These are phyloP conservation scores for Aphyosemion australe DNA, from an alignment of 2,113 vertebrate species.

Conservation along the genomic window DNA sequence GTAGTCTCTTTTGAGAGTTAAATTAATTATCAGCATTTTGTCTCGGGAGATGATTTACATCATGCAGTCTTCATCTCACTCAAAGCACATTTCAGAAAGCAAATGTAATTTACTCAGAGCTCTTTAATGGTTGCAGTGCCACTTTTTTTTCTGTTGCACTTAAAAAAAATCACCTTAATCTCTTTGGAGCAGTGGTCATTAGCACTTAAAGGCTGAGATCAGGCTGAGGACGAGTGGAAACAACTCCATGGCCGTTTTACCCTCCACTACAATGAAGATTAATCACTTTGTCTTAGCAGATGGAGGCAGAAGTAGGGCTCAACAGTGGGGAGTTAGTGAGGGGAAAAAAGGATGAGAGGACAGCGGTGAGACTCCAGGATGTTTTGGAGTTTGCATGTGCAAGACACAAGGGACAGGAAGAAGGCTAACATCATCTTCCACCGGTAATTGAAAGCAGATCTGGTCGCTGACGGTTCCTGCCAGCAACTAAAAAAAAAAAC, in stretches of 20 bases:
- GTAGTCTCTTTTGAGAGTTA: too few relatives aligned
- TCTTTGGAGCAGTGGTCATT: constrained; percentile 30
- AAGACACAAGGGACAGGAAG: constrained; percentile 81
- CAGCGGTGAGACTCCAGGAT: constrained; percentile 72
- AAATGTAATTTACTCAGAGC: constrained; percentile 6
- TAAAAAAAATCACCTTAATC: constrained; percentile 15
- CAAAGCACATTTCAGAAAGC: constrained; percentile 20
- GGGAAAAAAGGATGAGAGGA: constrained; percentile 47
- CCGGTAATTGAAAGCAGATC: constrained; percentile 81
- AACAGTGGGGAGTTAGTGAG: neutral
- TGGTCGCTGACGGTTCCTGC: constrained; percentile 64
- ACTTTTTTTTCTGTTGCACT: constrained; percentile 11
- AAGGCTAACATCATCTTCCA: constrained; percentile 77
- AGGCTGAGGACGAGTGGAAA: constrained; percentile 48
- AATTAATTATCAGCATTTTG: too few relatives aligned
- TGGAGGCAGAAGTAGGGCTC: constrained; percentile 8
- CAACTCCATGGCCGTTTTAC: constrained; percentile 45
- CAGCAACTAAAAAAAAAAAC: constrained; percentile 53
- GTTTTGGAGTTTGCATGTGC: constrained; percentile 79
- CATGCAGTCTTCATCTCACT: constrained; percentile 14
- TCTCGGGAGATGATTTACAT: constrained; percentile 3
- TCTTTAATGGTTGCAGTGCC: constrained; percentile 11
- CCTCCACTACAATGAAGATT: constrained; percentile 49
- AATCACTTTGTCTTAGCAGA: constrained; percentile 48
- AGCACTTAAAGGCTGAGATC: constrained; percentile 40